Percentiles rank a stretch among this genome's conserved stretches.
phyloP scores from a whole-genome alignment of 1,140 invertebrate genomes.

The Calosoma granatense region DNA sequence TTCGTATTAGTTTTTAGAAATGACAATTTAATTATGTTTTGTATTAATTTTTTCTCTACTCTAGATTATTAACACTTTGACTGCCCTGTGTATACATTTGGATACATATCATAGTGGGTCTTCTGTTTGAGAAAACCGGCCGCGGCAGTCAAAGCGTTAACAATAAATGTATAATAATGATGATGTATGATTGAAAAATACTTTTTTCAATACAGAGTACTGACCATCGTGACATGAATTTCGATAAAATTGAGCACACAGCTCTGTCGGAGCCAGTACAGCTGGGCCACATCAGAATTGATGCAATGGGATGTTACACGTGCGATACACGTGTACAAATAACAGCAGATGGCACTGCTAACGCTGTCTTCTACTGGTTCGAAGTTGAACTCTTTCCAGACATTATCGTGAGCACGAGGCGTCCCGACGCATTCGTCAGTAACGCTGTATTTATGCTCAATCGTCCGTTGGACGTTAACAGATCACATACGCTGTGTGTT shows the following conservation, averaged over 20 bases:
- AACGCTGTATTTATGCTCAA: slow-evolving; percentile 29
- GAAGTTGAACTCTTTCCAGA: slow-evolving; percentile 22
- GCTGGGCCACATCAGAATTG: slow-evolving; percentile 26
- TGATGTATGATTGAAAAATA: too few relatives aligned
- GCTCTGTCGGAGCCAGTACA: slow-evolving; percentile 21
- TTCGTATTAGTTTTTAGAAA: too few relatives aligned
- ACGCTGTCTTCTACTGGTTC: slow-evolving; percentile 33
- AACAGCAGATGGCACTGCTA: slow-evolving; percentile 25
- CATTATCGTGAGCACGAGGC: slow-evolving; percentile 22
- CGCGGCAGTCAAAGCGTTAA: too few relatives aligned
- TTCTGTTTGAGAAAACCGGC: too few relatives aligned
- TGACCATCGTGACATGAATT: slow-evolving; percentile 31
- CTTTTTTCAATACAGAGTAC: slow-evolving; percentile 23
- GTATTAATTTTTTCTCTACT: too few relatives aligned
- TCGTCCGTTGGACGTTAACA: slow-evolving; percentile 20
- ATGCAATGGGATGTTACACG: too few relatives aligned
- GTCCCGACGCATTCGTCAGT: slow-evolving; percentile 30
- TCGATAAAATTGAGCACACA: slow-evolving; percentile 24
- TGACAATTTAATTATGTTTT: too few relatives aligned
- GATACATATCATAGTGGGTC: too few relatives aligned
- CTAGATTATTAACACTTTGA: too few relatives aligned
- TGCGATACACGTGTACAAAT: slow-evolving; percentile 20
- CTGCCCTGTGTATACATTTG: too few relatives aligned
- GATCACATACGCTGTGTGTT: slow-evolving; percentile 20
- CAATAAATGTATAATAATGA: too few relatives aligned